Evolutionary conservation across 2,888 invertebrate genomes (phyloP), one percentile per base, ranked within the genome.

Genomic region (Leucoptera coffeella): DNA sequence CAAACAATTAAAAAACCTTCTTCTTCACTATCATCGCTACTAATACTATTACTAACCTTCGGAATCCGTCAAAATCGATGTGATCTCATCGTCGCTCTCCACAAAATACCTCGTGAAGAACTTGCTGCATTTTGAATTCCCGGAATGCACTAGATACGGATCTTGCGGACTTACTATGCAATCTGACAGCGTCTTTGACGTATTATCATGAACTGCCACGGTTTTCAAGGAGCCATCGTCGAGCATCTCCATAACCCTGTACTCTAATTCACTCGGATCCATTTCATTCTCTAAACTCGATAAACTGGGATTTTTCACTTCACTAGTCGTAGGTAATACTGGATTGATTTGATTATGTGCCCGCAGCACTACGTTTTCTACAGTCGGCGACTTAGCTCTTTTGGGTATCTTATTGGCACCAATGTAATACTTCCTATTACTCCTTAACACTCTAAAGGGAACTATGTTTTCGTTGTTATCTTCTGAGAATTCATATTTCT

Each of bases 401-500:
- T 43, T 43, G 13, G 47, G 32, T 29, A 47, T 42, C 34, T 57
- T 61, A 36, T 48, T 55, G 2, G 57, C 51, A 1, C 69, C 67
- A 12, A 65, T 71, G 33, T 55, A 72, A 39, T 71, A 71, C 36
- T 69, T 72, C 39, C 67, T 57, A 42, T 71, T 72, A 39, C 71
- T 72, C 35, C 78, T 54, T 35, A 78, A 47, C n/a, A 77, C 76
- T 42, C 78, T 72, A 45, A 78, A 79, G 22, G 78, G 78, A 20
- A 78, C 76, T 26, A 79, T 79, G 41, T 79, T 79, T 40, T 78
- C 78, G 41, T 75, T 77, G 41, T 73, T 73, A 29, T 88, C 88
- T 40, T 89, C 90, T 1, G 85, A 86, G 45, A 92, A 91, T 45
- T 91, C 91, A 47, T 92, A 92, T 49, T 90, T 91, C 50, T 92